phyloP scores from a whole-genome alignment of 2,797 vertebrate genomes.

The Fistularia commersonii region DNA sequence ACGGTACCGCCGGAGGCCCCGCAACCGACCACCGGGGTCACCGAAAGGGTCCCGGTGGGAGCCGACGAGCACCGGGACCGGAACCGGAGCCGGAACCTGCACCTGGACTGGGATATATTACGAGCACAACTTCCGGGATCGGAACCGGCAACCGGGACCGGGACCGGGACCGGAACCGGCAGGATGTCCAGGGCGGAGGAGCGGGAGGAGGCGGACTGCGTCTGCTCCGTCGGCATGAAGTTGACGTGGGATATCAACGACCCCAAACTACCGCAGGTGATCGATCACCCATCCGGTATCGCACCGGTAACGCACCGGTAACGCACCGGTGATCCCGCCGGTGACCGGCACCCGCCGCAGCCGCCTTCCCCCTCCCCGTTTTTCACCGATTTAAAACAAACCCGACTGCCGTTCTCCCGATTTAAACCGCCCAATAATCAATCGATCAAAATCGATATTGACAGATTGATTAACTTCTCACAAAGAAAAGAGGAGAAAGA shows the following conservation, averaged over 20 bases:
- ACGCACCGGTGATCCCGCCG: too few species aligned
- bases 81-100: neutral
- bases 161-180: neutral
- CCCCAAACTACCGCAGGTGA: conserved; percentile 91
- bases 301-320: conserved; percentile 1
- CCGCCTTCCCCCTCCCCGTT: too few species aligned
- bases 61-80: neutral
- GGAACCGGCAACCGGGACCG: neutral
- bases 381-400: too few species aligned
- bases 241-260: conserved; percentile 96
- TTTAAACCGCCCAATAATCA: too few species aligned
- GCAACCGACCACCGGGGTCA: too few species aligned
- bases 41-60: neutral
- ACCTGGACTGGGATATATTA: neutral
- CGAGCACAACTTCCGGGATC: neutral
- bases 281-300: too few species aligned
- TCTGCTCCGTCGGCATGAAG: conserved; percentile 81
- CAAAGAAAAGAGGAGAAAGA: too few species aligned
- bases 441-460: too few species aligned
- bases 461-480: too few species aligned
- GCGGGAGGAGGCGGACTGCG: conserved; percentile 52
- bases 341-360: too few species aligned
- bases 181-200: conserved; percentile 72
- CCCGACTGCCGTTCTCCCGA: too few species aligned
- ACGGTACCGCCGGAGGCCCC: too few species aligned